These are phyloP conservation scores for Oncorhynchus clarkii DNA, from an alignment of 2,113 vertebrate genomes.

Conservation along the genomic window DNA sequence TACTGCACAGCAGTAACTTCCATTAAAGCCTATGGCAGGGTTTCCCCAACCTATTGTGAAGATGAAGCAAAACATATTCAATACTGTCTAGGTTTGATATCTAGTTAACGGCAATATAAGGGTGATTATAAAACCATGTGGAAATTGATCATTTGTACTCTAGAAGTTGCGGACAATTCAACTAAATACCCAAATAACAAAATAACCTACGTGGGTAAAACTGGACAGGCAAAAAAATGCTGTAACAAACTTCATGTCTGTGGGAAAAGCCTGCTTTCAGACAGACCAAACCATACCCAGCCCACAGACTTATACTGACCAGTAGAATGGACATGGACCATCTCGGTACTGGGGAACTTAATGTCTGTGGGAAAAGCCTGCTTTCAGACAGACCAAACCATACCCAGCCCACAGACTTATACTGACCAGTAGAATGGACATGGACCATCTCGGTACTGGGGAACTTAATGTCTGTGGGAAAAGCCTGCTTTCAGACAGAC, in stretches of 20 bases:
- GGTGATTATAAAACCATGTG: too few species aligned
- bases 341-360: too few species aligned
- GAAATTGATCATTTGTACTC: too few species aligned
- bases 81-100: too few species aligned
- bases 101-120: too few species aligned
- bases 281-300: too few species aligned
- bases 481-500: background rate
- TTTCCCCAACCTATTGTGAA: background rate
- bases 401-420: background rate
- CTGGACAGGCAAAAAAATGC: background rate
- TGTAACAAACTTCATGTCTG: background rate
- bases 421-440: background rate
- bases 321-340: too few species aligned
- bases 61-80: background rate
- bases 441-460: too few species aligned
- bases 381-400: background rate
- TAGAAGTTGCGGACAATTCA: too few species aligned
- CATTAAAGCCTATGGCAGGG: constrained; percentile 18
- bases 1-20: constrained; percentile 59
- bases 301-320: background rate
- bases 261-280: background rate
- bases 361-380: background rate
- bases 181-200: too few species aligned
- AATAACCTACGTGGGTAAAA: background rate
- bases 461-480: background rate